A percentile compares a stretch with the other conserved stretches of the same genome.
Conservation (phyloP, 2,797 vertebrate genomes). For the Urocyon cinereoargenteus region DNA sequence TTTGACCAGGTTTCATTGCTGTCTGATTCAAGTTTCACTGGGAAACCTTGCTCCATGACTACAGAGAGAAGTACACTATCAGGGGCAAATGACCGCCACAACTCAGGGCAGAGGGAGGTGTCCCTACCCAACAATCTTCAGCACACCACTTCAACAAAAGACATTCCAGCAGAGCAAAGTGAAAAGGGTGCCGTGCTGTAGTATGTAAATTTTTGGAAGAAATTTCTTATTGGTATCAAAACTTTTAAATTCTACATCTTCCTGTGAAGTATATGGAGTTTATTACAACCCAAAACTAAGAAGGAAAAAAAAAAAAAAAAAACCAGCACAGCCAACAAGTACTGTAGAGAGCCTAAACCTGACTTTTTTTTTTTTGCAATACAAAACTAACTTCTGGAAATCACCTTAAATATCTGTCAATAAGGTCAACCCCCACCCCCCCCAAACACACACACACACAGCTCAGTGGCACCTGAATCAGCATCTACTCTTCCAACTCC, state of each 20-base stretch:
- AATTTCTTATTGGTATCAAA: not conserved
- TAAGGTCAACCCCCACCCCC: slow-evolving; percentile 5
- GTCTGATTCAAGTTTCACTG: not conserved
- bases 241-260: not conserved
- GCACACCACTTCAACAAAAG: not conserved
- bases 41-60: slow-evolving; percentile 2
- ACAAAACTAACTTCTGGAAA: slow-evolving; percentile 47
- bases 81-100: slow-evolving; percentile 14
- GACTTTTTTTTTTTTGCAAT: not conserved
- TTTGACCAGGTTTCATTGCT: not conserved
- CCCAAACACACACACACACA: not conserved
- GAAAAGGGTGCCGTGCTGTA: not conserved
- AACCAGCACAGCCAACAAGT: not conserved
- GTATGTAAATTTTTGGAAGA: not conserved
- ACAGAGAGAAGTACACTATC: not conserved
- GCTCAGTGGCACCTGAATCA: slow-evolving; percentile 37
- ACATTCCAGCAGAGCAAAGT: not conserved
- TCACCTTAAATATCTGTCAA: slow-evolving; percentile 33
- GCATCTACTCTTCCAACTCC: slow-evolving; percentile 44
- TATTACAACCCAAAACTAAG: not conserved
- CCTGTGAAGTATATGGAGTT: not conserved
- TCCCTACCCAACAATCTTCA: not conserved
- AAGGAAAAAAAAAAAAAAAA: not conserved
- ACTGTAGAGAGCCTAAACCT: not conserved
- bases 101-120: not conserved